phyloP scores from a whole-genome alignment of 2,797 vertebrate species.

The Lagocephalus sceleratus region DNA sequence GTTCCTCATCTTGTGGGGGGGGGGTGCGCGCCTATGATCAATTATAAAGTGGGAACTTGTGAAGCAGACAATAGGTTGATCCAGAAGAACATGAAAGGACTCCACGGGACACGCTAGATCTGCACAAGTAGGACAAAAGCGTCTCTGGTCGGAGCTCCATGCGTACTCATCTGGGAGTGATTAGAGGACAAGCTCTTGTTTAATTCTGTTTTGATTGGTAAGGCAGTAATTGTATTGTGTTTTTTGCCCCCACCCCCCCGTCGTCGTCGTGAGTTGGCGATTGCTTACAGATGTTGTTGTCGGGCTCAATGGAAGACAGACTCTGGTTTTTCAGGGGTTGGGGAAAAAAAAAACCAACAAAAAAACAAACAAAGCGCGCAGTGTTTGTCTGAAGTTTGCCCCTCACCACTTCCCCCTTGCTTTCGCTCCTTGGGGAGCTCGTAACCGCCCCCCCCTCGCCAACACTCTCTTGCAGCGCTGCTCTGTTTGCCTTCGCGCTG shows the following conservation, averaged over 20 bases:
- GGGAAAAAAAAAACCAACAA: conserved; percentile 72
- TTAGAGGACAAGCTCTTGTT: conserved; percentile 72
- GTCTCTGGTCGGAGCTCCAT: conserved; percentile 48
- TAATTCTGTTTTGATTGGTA: conserved; percentile 76
- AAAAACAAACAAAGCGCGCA: conserved; percentile 75
- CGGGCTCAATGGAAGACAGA: conserved; percentile 65
- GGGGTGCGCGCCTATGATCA: conserved; percentile 27
- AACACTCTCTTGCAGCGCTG: conserved; percentile 1
- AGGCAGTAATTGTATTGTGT: conserved; percentile 64
- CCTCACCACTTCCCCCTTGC: conserved; percentile 64
- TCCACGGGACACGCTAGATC: conserved; percentile 53
- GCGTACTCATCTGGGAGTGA: conserved; percentile 68
- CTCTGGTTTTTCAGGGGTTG: conserved; percentile 67
- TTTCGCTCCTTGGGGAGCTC: conserved; percentile 60
- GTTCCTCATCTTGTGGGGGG: too few relatives aligned
- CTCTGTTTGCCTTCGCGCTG: conserved; percentile 52
- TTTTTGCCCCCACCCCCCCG: conserved; percentile 22
- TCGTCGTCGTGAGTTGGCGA: conserved; percentile 44
- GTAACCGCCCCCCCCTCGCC: conserved; percentile 27
- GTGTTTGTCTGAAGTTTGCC: conserved; percentile 76
- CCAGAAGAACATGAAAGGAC: conserved; percentile 25
- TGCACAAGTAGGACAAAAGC: conserved; percentile 49
- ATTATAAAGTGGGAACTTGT: conserved; percentile 8
- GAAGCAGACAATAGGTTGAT: too few relatives aligned
- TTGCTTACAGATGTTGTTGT: conserved; percentile 79